Evolutionary conservation across 2,888 invertebrate species (phyloP), one percentile per base, ranked within the genome.

Genomic region (Agrochola lota): DNA sequence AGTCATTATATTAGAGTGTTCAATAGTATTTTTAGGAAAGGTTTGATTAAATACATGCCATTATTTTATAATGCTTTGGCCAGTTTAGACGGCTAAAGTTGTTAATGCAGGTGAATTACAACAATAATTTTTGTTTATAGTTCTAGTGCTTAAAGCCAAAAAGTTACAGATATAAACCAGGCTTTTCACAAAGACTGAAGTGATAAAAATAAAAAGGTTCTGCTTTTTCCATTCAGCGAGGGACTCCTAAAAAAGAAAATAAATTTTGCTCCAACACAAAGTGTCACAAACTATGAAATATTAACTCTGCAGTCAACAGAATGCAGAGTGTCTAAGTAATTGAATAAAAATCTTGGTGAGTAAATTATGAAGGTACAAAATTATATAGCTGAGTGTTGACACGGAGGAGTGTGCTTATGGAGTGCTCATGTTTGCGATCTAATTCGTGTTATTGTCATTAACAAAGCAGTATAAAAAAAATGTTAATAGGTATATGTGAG

Each of bases 201-300:
- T 3, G 4, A 49, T 23, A 67, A 49, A 57, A 49, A 62, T 30
- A 63, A 57, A 68, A 75, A 23, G 40, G n/a, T 26, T n/a, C 52
- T 9, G 1, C 20, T 6, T 43, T 77, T n/a, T 0, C 35, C 30
- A 62, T 49, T 57, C 12, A 26, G 8, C 55, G 15, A 64, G 26
- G 55, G 74, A 80, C 57, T 64, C 63, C 68, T 83, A 74, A 64
- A 79, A 70, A 59, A 69, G 46, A 68, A 76, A 77, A 82, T 80
- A 81, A 84, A 82, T 82, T 82, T 52, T 76, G 66, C 74, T 81
- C 68, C 74, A 85, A 88, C 77, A 77, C 75, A 79, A 82, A 85
- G 84, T 88, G 89, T 89, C 90, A 85, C 85, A 85, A 89, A 87
- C 89, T 89, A 85, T 90, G 89, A 90, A 88, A 90, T 90, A 90